Evolutionary conservation across 2,888 invertebrate genomes (phyloP).

Genomic region (Yponomeuta malinellus): DNA sequence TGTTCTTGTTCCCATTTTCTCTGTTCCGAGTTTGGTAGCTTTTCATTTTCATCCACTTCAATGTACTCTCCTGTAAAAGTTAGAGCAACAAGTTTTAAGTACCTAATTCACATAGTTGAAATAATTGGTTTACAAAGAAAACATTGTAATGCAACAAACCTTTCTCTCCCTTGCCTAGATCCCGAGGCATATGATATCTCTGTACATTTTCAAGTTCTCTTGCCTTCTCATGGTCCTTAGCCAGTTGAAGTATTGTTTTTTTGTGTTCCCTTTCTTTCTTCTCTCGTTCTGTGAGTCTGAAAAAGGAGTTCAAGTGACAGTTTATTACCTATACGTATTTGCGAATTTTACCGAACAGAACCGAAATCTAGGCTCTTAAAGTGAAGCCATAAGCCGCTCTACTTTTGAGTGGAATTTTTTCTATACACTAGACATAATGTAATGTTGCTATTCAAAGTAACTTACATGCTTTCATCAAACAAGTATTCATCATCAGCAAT

Average conservation of each 20-base stretch:
- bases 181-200: slow-evolving; percentile 96
- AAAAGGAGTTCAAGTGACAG: slow-evolving; percentile 25
- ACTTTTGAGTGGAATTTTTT: too few relatives aligned
- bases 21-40: slow-evolving; percentile 88
- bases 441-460: slow-evolving; percentile 23
- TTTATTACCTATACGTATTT: too few relatives aligned
- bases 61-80: slow-evolving; percentile 78
- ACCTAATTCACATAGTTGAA: neutral
- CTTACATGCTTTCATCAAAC: slow-evolving; percentile 91
- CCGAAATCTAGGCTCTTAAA: too few relatives aligned
- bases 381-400: too few relatives aligned
- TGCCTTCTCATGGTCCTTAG: slow-evolving; percentile 96
- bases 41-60: slow-evolving; percentile 91
- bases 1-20: slow-evolving; percentile 99
- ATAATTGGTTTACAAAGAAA: neutral
- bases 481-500: slow-evolving; percentile 97
- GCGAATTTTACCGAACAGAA: too few relatives aligned
- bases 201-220: slow-evolving; percentile 94
- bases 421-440: too few relatives aligned
- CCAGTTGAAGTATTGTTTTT: slow-evolving; percentile 90
- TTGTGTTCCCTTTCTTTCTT: slow-evolving; percentile 90
- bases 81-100: neutral
- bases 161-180: slow-evolving; percentile 83
- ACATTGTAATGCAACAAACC: slow-evolving; percentile 39
- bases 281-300: slow-evolving; percentile 90